A percentile compares a stretch with the other conserved stretches of the same genome.
These are phyloP conservation scores for Thinocorus orbignyianus DNA, from an alignment of 2,113 vertebrate genomes.

Conservation along the genomic window DNA sequence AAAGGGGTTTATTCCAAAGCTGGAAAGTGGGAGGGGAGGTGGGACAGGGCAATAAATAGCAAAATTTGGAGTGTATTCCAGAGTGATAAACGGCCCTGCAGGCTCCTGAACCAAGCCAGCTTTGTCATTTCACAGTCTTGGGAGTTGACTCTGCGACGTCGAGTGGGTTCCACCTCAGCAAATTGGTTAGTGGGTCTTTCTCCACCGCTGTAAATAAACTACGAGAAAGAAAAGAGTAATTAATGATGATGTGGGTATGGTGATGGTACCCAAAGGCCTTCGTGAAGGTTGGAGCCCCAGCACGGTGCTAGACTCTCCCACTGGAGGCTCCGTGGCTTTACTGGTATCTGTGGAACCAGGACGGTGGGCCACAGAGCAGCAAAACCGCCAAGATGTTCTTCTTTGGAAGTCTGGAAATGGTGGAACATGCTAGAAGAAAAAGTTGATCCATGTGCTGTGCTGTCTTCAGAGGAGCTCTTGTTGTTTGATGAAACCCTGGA, in stretches of 20 bases:
- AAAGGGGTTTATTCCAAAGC: slow-evolving; percentile 3
- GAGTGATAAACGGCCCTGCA: not conserved
- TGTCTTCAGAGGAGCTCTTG: not conserved
- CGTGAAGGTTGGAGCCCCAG: not conserved
- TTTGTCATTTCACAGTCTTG: not conserved
- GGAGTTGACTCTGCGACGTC: not conserved
- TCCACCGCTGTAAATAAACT: not conserved
- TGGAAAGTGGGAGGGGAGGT: not conserved
- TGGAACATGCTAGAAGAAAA: slow-evolving; percentile 17
- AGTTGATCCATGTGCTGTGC: not conserved
- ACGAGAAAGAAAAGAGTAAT: not conserved
- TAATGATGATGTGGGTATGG: not conserved
- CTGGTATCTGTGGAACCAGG: not conserved
- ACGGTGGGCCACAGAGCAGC: not conserved
- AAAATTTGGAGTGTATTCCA: not conserved
- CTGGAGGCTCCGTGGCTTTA: not conserved
- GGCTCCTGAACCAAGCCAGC: not conserved
- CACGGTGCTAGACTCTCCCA: not conserved
- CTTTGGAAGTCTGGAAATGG: not conserved
- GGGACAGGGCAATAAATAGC: not conserved
- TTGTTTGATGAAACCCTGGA: not conserved
- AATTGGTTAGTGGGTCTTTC: not conserved
- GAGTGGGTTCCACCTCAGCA: not conserved
- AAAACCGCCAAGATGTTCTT: not conserved
- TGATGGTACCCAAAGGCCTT: not conserved